These are phyloP conservation scores for Globodera ellingtonae DNA, from an alignment of 1,140 invertebrate genomes.

Conservation along the genomic window DNA sequence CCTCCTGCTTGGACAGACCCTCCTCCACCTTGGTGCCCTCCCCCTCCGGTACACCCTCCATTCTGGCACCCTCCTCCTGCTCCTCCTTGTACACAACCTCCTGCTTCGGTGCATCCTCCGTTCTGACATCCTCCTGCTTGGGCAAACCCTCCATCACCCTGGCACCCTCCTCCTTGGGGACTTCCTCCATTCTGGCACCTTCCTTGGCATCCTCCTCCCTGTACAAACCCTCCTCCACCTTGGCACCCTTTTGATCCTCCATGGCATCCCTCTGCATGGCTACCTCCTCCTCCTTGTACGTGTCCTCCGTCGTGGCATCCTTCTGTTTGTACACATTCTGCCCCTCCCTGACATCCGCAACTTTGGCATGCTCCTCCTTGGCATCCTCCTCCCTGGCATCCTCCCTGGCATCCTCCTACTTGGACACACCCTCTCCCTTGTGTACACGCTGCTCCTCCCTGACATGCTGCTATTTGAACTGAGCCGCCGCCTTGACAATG, in stretches of 20 bases:
- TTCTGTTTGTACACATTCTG: not conserved
- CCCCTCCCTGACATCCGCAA: not conserved
- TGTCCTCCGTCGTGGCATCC: not conserved
- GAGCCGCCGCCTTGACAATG: not conserved
- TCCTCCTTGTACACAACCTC: not conserved
- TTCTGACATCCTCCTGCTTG: not conserved
- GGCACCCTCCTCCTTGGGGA: not conserved
- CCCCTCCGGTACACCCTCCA: not conserved
- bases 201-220: conserved; percentile 2
- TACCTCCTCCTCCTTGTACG: not conserved
- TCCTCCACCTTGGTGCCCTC: conserved; percentile 3
- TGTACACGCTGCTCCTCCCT: not conserved
- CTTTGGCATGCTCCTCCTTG: too few relatives aligned
- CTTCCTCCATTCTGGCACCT: not conserved
- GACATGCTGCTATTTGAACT: not conserved
- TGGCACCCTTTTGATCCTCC: not conserved
- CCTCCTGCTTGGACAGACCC: not conserved
- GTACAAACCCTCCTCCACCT: not conserved
- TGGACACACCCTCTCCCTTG: not conserved
- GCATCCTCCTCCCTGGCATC: not conserved
- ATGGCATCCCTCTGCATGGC: not conserved
- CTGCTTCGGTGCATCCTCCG: not conserved
- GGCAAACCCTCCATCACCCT: not conserved
- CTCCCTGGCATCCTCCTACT: not conserved
- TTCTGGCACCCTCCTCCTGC: not conserved